Base-by-base conservation (phyloP, 2,113 vertebrate genomes). In the Capreolus pygargus region DNA sequence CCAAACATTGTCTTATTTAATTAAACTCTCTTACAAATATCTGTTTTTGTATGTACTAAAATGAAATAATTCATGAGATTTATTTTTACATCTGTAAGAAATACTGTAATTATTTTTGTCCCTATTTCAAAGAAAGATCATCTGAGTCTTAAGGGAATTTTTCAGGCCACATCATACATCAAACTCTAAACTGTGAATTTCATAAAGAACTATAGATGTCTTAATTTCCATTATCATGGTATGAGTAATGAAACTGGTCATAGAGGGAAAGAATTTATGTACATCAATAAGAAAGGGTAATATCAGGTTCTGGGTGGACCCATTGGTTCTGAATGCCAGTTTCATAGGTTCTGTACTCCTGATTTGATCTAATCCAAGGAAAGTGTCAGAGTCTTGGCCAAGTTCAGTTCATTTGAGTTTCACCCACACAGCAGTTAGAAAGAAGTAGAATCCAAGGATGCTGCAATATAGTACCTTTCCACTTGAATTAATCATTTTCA, bases 401-500 rank as follows among this genome's bases (percentile, higher is more conserved):
- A 19, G 4, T 89, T n/a, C 25, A 94, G 30, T 36, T 36, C 30
- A 58, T 52, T 58, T 57, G 82, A 94, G 33, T 96, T 95, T 64
- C 39, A 95, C 92, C 64, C 58, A 64, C 89, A 96, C 9, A 60
- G 27, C 91, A 39, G 70, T 96, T 81, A 97, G 92, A 95, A 97
- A 97, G 94, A 60, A 94, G 95, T 97, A 94, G 58, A 98, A 97
- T 92, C 67, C 87, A 86, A 85, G 61, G 96, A 97, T 97, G 67
- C 86, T 95, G 78, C 96, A 97, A 93, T 97, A 83, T 0, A n/a
- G 84, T 79, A 96, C 50, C 97, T 96, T 96, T 98, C 60, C 84
- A 96, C 83, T 85, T 70, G 89, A 98, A 98, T 98, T 98, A 97
- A 98, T 98, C 98, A 98, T 97, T 98, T 98, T 98, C 96, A 94